phyloP scores from a whole-genome alignment of 1,140 invertebrate species.

The Brachionus asplanchnoidis region DNA sequence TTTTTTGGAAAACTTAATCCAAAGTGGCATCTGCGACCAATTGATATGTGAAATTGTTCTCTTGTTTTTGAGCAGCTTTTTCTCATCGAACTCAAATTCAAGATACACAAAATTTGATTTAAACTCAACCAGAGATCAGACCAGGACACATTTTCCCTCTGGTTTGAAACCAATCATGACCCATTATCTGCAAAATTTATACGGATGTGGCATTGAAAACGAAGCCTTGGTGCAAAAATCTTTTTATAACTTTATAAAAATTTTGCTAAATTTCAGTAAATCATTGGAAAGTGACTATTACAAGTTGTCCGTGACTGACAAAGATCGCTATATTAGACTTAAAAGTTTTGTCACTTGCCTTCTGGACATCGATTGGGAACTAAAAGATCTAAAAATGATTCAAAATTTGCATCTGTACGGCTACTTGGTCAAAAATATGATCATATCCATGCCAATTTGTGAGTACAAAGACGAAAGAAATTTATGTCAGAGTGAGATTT shows the following conservation, averaged over 20 bases:
- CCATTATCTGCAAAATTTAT: conserved; percentile 9
- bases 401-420: neutral
- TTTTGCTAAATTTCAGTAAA: neutral
- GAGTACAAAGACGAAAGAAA: neutral
- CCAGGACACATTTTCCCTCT: neutral
- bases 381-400: neutral
- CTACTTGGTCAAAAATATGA: neutral
- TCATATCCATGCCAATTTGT: neutral
- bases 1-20: neutral
- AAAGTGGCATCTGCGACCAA: neutral
- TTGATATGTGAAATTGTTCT: neutral
- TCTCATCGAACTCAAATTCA: neutral
- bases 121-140: neutral
- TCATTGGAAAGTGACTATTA: neutral
- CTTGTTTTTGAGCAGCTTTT: neutral
- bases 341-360: conserved; percentile 4
- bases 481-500: neutral
- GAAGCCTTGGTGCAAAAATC: neutral
- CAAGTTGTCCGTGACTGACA: neutral
- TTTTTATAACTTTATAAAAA: neutral
- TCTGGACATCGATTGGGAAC: conserved; percentile 13
- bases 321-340: neutral
- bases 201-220: neutral
- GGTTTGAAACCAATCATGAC: neutral
- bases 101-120: neutral